phyloP scores from a whole-genome alignment of 2,797 vertebrate genomes.

The Dermochelys coriacea region DNA sequence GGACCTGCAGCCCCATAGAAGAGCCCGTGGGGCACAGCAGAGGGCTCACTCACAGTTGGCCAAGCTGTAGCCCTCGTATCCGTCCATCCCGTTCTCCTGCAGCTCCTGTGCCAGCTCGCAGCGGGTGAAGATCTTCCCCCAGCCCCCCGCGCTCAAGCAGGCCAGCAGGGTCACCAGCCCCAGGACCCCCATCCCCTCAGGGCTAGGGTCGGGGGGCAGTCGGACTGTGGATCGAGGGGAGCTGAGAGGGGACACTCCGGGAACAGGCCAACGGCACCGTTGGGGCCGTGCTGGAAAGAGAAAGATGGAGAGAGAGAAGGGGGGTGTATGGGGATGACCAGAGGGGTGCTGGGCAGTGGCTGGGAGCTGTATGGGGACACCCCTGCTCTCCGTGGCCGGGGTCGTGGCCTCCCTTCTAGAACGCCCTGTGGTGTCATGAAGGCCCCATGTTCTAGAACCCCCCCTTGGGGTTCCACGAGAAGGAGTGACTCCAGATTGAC shows the following conservation, averaged over 20 bases:
- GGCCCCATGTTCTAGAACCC: neutral
- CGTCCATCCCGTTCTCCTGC: constrained; percentile 75
- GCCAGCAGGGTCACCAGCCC: neutral
- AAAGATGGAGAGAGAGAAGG: neutral
- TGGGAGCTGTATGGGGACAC: neutral
- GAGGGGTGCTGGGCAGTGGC: neutral
- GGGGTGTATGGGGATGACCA: neutral
- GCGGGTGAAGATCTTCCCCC: constrained; percentile 73
- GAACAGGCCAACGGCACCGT: too few relatives aligned
- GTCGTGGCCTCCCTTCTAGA: neutral
- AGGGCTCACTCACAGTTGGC: constrained; percentile 82
- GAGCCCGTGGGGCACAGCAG: neutral
- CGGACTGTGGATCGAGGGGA: too few relatives aligned
- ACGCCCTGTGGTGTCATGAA: neutral
- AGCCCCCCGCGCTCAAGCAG: neutral
- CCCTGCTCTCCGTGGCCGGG: neutral
- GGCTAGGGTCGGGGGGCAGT: neutral
- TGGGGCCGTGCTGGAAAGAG: neutral
- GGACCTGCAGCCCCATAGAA: neutral
- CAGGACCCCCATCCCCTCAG: neutral
- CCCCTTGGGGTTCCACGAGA: neutral
- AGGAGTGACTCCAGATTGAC: neutral
- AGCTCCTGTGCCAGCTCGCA: constrained; percentile 82
- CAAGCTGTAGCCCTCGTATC: constrained; percentile 74
- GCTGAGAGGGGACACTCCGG: neutral